phyloP scores from a whole-genome alignment of 2,113 vertebrate genomes.

The Silurus meridionalis region DNA sequence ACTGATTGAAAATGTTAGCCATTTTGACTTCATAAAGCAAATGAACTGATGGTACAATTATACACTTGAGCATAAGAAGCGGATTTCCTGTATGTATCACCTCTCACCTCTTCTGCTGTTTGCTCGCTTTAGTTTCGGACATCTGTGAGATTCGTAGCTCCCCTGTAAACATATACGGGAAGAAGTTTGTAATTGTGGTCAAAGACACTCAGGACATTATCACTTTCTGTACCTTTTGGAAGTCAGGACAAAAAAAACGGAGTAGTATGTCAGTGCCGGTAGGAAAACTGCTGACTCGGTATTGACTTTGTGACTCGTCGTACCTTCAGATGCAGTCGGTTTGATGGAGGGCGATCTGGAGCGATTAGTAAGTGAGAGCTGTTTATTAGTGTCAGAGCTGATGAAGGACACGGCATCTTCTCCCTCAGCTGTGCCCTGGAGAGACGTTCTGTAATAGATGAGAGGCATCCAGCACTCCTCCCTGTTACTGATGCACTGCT shows the following conservation, averaged over 20 bases:
- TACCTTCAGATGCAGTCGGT: slow-evolving; percentile 74
- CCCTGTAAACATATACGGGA: slow-evolving; percentile 51
- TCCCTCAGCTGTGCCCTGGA: slow-evolving; percentile 75
- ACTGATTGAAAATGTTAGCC: background rate
- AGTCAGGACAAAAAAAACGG: no score
- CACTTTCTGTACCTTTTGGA: background rate
- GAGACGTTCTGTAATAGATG: slow-evolving; percentile 78
- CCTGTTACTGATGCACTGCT: slow-evolving; percentile 69
- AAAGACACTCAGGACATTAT: background rate
- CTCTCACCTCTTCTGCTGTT: slow-evolving; percentile 63
- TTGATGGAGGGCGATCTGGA: slow-evolving; percentile 68
- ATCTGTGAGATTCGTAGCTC: slow-evolving; percentile 53
- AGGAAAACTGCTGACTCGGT: slow-evolving; percentile 2
- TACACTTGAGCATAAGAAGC: background rate
- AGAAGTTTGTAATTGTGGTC: background rate
- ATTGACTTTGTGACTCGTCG: background rate
- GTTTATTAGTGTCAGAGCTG: slow-evolving; percentile 70
- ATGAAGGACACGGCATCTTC: slow-evolving; percentile 77
- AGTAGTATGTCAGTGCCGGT: background rate
- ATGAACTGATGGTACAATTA: background rate
- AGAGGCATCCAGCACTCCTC: slow-evolving; percentile 82
- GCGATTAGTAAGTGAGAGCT: slow-evolving; percentile 51
- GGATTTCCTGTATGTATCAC: background rate
- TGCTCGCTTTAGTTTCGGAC: slow-evolving; percentile 56
- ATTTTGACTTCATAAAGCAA: background rate